A percentile compares a stretch with the other conserved stretches of the same genome.
phyloP scores from a whole-genome alignment of 2,888 invertebrate species.

The Eustalomyia histrio region DNA sequence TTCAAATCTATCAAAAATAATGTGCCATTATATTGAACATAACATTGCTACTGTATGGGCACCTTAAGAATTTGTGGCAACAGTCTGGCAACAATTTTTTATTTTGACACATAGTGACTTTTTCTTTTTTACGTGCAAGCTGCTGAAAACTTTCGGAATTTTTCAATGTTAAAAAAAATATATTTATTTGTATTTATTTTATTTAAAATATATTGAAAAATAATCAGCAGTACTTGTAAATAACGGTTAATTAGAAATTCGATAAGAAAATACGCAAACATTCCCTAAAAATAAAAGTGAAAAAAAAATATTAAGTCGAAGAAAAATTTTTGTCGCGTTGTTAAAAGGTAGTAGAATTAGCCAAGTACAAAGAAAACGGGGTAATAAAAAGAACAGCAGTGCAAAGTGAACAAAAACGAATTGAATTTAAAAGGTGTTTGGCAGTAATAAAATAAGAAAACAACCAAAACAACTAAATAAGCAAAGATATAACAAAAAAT shows the following conservation, averaged over 20 bases:
- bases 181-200: constrained; percentile 64
- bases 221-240: constrained; percentile 19
- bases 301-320: constrained; percentile 46
- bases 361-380: constrained; percentile 65
- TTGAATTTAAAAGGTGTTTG: constrained; percentile 18
- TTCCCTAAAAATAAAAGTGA: constrained; percentile 57
- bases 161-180: constrained; percentile 58
- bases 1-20: too few species aligned
- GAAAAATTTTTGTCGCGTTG: constrained; percentile 68
- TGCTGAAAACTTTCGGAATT: constrained; percentile 52
- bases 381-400: constrained; percentile 51
- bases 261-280: constrained; percentile 35
- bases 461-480: constrained; percentile 5
- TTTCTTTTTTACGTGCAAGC: constrained; percentile 53
- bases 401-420: constrained; percentile 45
- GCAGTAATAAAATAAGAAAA: constrained; percentile 42
- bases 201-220: constrained; percentile 41
- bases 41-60: too few species aligned
- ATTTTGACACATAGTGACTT: constrained; percentile 60
- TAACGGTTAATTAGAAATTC: constrained; percentile 24
- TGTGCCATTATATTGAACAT: too few species aligned
- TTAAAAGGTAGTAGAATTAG: constrained; percentile 66
- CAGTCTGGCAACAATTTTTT: constrained; percentile 42
- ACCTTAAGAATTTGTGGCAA: too few species aligned
- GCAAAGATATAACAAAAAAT: not conserved